Conservation (phyloP, 1,140 invertebrate genomes). For the Ctenoplectra terminalis region DNA sequence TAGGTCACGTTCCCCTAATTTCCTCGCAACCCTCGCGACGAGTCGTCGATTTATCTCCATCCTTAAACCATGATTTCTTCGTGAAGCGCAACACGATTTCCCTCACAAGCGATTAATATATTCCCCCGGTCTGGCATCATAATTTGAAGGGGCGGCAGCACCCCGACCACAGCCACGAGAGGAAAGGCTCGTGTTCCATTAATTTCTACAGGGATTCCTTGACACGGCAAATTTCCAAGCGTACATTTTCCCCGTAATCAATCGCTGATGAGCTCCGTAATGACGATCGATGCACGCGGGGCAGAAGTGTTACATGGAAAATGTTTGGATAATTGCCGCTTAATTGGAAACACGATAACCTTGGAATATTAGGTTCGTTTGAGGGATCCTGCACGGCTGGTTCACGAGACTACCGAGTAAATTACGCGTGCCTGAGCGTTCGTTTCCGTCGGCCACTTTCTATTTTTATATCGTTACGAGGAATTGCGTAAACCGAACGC, state of each 20-base stretch:
- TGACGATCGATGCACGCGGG: constrained; percentile 19
- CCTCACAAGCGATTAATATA: background rate
- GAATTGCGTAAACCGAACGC: background rate
- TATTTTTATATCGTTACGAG: background rate
- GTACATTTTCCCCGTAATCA: constrained; percentile 39
- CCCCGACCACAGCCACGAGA: too few relatives aligned
- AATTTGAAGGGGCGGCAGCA: background rate
- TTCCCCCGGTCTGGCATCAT: background rate
- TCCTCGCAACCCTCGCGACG: too few relatives aligned
- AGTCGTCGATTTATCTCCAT: too few relatives aligned
- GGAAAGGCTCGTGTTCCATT: constrained; percentile 17
- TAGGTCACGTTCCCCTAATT: too few relatives aligned
- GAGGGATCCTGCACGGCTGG: background rate
- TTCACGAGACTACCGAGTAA: background rate
- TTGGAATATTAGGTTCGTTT: constrained; percentile 47
- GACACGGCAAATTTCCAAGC: background rate
- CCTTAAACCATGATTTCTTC: background rate
- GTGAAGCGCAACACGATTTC: background rate
- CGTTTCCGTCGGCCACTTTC: background rate
- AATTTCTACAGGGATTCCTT: constrained; percentile 28
- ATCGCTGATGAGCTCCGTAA: constrained; percentile 40
- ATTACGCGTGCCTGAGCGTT: background rate
- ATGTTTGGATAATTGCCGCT: constrained; percentile 42
- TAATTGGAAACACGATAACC: constrained; percentile 50
- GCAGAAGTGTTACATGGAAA: constrained; percentile 31